These are phyloP conservation scores for Champsocephalus esox DNA, from an alignment of 2,797 vertebrate species.

Conservation along the genomic window DNA sequence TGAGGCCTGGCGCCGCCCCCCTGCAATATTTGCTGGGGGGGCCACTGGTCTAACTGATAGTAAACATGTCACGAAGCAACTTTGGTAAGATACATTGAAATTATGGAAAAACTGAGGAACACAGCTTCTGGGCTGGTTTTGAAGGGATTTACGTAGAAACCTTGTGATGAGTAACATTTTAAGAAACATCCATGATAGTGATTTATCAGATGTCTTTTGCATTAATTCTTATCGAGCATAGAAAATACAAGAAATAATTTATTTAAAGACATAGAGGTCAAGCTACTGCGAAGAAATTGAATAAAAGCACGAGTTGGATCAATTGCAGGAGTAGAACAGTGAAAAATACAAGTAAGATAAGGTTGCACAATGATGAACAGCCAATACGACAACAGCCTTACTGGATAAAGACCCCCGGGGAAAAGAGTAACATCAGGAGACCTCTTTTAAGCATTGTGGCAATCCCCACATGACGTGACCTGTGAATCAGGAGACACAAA, in stretches of 20 bases:
- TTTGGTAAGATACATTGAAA: background rate
- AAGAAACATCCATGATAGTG: background rate
- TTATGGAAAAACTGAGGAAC: background rate
- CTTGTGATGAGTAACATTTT: background rate
- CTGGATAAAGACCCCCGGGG: conserved; percentile 2
- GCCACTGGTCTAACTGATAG: background rate
- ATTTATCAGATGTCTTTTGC: background rate
- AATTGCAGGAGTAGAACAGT: background rate
- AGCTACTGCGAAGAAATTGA: conserved; percentile 5
- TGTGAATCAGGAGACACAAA: conserved; percentile 29
- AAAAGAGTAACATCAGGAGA: background rate
- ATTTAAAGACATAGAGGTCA: background rate
- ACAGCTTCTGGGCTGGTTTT: background rate
- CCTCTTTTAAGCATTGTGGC: background rate
- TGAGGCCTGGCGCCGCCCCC: too few relatives aligned
- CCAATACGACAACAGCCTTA: background rate
- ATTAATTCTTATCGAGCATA: background rate
- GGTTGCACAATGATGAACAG: conserved; percentile 21
- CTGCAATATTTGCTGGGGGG: too few relatives aligned
- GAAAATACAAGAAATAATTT: background rate
- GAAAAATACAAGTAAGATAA: conserved; percentile 27
- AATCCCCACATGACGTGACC: conserved; percentile 22
- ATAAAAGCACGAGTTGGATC: background rate
- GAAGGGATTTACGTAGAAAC: conserved; percentile 2
- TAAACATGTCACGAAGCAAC: background rate